Base-by-base conservation (phyloP, 2,888 invertebrate genomes). In the Nomada ruficornis region DNA sequence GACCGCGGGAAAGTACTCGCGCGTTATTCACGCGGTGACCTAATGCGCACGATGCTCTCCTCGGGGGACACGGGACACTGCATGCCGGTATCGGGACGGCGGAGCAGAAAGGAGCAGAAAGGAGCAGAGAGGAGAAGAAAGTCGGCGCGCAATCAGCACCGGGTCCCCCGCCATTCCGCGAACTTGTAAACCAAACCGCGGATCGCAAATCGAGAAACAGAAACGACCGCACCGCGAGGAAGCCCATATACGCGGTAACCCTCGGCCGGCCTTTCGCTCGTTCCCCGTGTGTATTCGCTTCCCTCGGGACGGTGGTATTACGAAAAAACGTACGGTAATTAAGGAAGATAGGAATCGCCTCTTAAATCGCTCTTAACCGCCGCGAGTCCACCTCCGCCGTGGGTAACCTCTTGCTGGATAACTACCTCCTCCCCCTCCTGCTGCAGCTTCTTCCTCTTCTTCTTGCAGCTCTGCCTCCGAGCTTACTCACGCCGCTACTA, bases 331-430 rank as follows among this genome's bases (percentile, higher is more conserved):
- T 54, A 77, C 82, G 91, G 92, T 92, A 92, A 92, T 92, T 92
- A 92, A 92, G 91, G 88, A 74, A 89, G 92, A 92, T 92, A 92
- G 89, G 90, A 89, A 92, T 92, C 92, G 88, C 84, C 83, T 86
- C 86, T 90, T 90, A 90, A 91, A 90, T 90, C 89, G 90, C 82
- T 84, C 80, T 85, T 84, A 86, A 82, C 86, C 84, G 87, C 78
- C 81, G 86, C 72, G 75, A 65, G 71, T 83, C 72, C 72, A 72
- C 72, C 72, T 72, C 77, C 70, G 77, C 83, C 82, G 78, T 86
- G 82, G 76, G 68, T 81, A 86, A 83, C 77, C 86, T 86, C 86
- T 44, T 68, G 64, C 64, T 18, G 77, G 84, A 63, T 84, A 77
- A 76, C 84, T 65, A 73, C 79, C 64, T 77, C 74, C 65, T 23